Base-by-base conservation (phyloP, 1,140 invertebrate genomes). In the Mactra quadrangularis region DNA sequence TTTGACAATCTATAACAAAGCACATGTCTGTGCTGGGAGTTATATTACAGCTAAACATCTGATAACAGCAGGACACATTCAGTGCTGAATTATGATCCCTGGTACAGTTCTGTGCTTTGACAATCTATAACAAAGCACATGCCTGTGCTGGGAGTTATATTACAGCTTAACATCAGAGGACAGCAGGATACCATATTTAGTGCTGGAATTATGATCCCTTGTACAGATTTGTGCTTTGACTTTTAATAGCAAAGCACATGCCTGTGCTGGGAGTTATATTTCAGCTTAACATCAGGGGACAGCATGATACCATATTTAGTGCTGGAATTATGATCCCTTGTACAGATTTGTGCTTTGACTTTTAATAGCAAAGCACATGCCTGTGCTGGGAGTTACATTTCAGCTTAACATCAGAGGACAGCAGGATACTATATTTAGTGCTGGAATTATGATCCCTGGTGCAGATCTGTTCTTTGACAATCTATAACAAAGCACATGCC, bases 221-320 rank as follows among this genome's bases (percentile, higher is more conserved):
- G 62, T 66, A 66, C 62, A 45, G n/a, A 22, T 47, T 4, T 66
- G 62, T 66, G 62, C 38, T 45, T 66, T 13, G 38, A 9, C 27
- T 1, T 11, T 29, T 6, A 31, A 25, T 15, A 19, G 3, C 50
- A 25, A 53, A 71, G 68, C 68, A 71, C 68, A 71, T 71, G 68
- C 29, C 68, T 71, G 68, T 71, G 68, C 68, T 71, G 38, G 62
- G 62, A 66, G 15, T 66, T 4, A 66, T 62, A 38, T 45, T 35
- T 35, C 11, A 38, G 1, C 38, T n/a, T 9, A 17, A 62, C 27
- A 31, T 17, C 25, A 13, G 22, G 6, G 59, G 25, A 27, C 4
- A n/a, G 27, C 6, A 35, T 11, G 3, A n/a, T 4, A 62, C 17
- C 6, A 13, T 17, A 35, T n/a, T n/a, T 9, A 17, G 27, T 35